A percentile compares a stretch with the other conserved stretches of the same genome.
phyloP scores from a whole-genome alignment of 2,888 invertebrate genomes.

The Eupithecia subumbrata region DNA sequence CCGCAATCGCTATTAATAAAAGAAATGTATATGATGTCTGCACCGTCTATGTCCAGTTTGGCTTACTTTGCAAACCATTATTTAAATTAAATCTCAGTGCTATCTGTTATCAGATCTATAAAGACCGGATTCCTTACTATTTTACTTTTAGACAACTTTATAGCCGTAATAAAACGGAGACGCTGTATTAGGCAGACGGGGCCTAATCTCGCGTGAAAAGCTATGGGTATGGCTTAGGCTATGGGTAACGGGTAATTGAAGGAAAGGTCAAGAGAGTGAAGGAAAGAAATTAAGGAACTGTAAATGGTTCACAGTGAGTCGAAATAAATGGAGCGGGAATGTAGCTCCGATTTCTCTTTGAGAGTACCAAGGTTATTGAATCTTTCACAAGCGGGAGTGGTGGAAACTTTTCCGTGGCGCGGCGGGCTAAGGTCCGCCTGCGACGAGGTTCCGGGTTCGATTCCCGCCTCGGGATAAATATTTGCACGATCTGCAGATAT shows the following conservation, averaged over 20 bases:
- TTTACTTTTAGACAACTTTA: neutral
- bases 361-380: no score
- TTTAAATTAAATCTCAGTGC: neutral
- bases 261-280: neutral
- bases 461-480: no score
- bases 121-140: neutral
- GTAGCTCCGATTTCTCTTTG: no score
- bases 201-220: neutral
- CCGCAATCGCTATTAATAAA: no score
- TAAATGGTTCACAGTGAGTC: neutral
- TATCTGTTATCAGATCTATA: neutral
- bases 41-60: neutral
- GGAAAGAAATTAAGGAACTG: neutral
- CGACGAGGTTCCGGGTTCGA: no score
- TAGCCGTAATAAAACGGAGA: neutral
- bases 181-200: neutral
- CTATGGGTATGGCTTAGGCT: neutral
- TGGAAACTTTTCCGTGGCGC: no score
- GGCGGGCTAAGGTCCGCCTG: no score
- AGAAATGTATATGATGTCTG: no score
- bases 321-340: no score
- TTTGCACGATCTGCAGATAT: no score
- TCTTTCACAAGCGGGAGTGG: no score
- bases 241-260: neutral
- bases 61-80: neutral